Percentiles rank a stretch among this genome's conserved stretches.
Evolutionary conservation across 2,113 vertebrate species (phyloP).

Genomic region (Mesembrinibis cayennensis): DNA sequence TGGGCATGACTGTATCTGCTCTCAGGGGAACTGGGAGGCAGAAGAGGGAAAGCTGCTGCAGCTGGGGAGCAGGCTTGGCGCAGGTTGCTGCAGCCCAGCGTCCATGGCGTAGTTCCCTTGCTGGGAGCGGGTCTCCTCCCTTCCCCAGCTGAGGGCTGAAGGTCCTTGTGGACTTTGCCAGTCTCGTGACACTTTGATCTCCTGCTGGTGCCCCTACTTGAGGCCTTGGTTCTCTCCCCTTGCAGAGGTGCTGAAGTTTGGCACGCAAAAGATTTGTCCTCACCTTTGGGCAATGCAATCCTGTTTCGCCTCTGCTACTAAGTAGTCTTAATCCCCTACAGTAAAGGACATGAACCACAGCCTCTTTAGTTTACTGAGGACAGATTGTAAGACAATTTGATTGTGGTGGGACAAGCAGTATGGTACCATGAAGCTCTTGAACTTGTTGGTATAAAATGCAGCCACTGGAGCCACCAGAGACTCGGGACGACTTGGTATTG

Average conservation of each 20-base stretch:
- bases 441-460: background rate
- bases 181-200: no score
- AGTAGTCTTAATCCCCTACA: background rate
- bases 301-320: background rate
- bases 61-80: background rate
- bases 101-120: fast-evolving
- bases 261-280: background rate
- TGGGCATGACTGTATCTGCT: background rate
- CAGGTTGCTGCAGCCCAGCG: no score
- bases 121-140: background rate
- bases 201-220: background rate
- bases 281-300: background rate
- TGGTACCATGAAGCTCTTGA: background rate
- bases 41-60: background rate
- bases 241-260: background rate
- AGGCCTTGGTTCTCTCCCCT: background rate
- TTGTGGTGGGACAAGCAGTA: background rate
- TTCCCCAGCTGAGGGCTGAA: background rate
- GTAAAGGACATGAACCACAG: background rate
- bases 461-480: background rate
- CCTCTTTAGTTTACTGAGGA: background rate
- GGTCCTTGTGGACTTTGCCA: background rate
- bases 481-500: background rate
- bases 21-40: background rate
- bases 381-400: no score